A percentile compares a stretch with the other conserved stretches of the same genome.
These are phyloP conservation scores for Neogobius melanostomus DNA, from an alignment of 2,113 vertebrate species.

Conservation along the genomic window DNA sequence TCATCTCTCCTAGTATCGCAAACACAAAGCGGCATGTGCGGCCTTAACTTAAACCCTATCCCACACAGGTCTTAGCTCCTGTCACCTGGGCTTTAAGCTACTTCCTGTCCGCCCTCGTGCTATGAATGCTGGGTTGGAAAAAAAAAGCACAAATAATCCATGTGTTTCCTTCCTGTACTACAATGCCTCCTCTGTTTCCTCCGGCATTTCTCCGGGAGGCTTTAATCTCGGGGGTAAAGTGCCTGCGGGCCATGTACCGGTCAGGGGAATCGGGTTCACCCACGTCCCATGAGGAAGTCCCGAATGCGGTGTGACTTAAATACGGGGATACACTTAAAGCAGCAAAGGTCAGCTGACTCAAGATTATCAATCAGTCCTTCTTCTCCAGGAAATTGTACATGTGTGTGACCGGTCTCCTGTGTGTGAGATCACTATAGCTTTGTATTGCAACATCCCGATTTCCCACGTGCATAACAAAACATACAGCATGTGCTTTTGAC, in stretches of 20 bases:
- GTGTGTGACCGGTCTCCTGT: no score
- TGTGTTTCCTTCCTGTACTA: slow-evolving; percentile 54
- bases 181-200: slow-evolving; percentile 65
- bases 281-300: slow-evolving; percentile 39
- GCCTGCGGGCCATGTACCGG: slow-evolving; percentile 20
- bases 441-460: no score
- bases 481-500: no score
- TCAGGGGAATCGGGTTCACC: slow-evolving; percentile 59
- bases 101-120: slow-evolving; percentile 50
- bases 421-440: no score
- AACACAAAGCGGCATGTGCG: no score
- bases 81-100: slow-evolving; percentile 27
- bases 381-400: no score
- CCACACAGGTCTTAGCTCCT: slow-evolving; percentile 6
- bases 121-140: slow-evolving; percentile 35
- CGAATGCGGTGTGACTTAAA: slow-evolving; percentile 19
- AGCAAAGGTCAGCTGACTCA: slow-evolving; percentile 11
- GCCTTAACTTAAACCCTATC: background rate
- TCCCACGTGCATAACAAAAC: no score
- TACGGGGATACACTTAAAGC: slow-evolving; percentile 10
- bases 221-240: slow-evolving; percentile 57
- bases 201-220: slow-evolving; percentile 48
- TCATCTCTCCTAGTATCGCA: no score
- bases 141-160: slow-evolving; percentile 53
- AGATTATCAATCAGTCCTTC: no score